phyloP scores from a whole-genome alignment of 2,888 invertebrate species.

The Galeopsomyia nigrocyanea region DNA sequence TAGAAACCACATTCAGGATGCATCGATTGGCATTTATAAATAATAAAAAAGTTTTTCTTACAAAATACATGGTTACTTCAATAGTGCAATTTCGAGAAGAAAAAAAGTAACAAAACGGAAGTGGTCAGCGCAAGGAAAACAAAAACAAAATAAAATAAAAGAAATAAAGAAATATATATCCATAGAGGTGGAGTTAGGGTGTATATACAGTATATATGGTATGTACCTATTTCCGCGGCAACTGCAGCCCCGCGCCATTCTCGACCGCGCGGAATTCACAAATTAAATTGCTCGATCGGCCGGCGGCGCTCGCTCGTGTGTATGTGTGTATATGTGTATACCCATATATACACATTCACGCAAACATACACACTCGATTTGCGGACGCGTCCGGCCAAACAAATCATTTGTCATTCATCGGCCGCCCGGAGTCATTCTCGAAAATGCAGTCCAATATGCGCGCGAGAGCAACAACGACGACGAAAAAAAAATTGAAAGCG shows the following conservation, averaged over 20 bases:
- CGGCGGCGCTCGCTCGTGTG: conserved; percentile 4
- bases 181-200: not conserved
- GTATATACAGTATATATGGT: conserved; percentile 30
- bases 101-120: no score
- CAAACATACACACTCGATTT: conserved; percentile 11
- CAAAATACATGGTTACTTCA: no score
- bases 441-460: conserved; percentile 28
- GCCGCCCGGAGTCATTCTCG: conserved; percentile 29
- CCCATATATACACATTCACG: conserved; percentile 1
- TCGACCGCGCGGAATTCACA: conserved; percentile 56
- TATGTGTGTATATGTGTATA: not conserved
- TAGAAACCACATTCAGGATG: no score
- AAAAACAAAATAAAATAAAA: no score
- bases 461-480: no score
- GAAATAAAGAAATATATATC: no score
- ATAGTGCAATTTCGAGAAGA: no score
- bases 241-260: conserved; percentile 52
- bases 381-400: conserved; percentile 27
- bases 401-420: conserved; percentile 41
- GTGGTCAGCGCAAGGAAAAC: no score
- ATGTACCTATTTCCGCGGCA: conserved; percentile 51
- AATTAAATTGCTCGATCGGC: conserved; percentile 59
- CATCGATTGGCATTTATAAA: no score
- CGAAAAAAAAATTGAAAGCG: no score
- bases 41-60: no score